Base-by-base conservation (phyloP, 2,888 invertebrate genomes). In the Oasisia sp. region DNA sequence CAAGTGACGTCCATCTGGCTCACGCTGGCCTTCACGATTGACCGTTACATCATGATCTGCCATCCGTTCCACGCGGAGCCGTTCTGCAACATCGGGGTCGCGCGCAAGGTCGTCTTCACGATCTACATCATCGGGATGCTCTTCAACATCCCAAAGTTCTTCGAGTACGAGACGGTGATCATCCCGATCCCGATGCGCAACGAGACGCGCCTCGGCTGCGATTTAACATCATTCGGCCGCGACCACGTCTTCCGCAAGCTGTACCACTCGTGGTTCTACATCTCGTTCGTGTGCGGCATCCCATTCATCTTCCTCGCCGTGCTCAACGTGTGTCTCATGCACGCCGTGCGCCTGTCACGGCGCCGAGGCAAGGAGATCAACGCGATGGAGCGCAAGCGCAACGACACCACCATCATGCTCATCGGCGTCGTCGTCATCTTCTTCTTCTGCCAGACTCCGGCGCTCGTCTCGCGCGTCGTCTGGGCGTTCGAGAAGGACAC, bases 21-120 rank as follows among this genome's bases (percentile, higher is more conserved):
- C 92, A 96, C 96, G 0, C 93, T 96, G 32, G 96, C 96, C 8
- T 96, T 96, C 93, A 96, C 96, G 0, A 95, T 96, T n/a, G 96
- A 96, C 93, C 94, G 96, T 8, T 96, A 96, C 93, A 95, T 96
- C 91, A 96, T 96, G 96, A 96, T 96, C 56, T 96, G 96, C 92
- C 96, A 96, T 92, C 96, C 96, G 8, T 96, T 96, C 93, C 93
- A 94, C 50, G 96, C 96, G 0, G 96, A 96, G 92, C 94, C 94
- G 27, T 94, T 95, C 94, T 96, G 96, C 93, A 95, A 94, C 38
- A 93, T 95, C 0, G 94, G 94, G 7, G 92, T 95, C 2, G 96
- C 96, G 0, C 92, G 95, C 38, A 95, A 94, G 93, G 95, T 95
- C 11, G 95, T 96, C 0, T 44, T 94, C 1, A 92, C 92, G 5